Base-by-base conservation (phyloP, 2,888 invertebrate species). In the Gibbula magus region DNA sequence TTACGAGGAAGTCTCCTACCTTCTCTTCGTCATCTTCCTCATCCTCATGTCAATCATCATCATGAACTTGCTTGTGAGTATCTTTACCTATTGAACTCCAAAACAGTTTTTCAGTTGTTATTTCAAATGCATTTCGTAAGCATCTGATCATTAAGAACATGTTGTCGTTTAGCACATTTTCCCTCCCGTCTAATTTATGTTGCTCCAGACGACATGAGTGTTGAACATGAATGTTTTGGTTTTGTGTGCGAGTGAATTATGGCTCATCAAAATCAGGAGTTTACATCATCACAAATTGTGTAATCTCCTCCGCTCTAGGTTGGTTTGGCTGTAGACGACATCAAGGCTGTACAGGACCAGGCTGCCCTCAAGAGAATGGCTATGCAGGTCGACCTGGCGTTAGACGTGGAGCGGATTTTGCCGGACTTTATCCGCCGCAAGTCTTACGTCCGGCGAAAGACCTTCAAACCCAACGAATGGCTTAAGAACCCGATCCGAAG, bases 241-340 rank as follows among this genome's bases (percentile, higher is more conserved):
- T 66, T 2, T 39, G 4, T n/a, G n/a, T n/a, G n/a, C n/a, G n/a
- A n/a, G n/a, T n/a, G n/a, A n/a, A n/a, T n/a, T n/a, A n/a, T n/a
- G n/a, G n/a, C n/a, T n/a, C n/a, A n/a, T n/a, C 35, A 35, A 35
- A 5, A 35, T 5, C 7, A 35, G 7, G 7, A 35, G 35, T 35
- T 35, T 5, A 35, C 35, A 4, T 67, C n/a, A 20, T 5, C 54
- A 5, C 56, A 54, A 2, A 2, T 54, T n/a, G 2, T 25, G 1
- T 67, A 8, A n/a, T 7, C 16, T 25, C 29, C n/a, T 70, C 76
- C 54, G 29, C 39, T 18, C n/a, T 80, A 92, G 92, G 91, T 93
- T 82, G 94, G 94, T 90, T 87, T 94, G 88, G 94, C 94, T 81
- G 94, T 94, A 51, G 94, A 94, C 86, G 94, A 94, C 89, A 94